Conservation (phyloP, 2,888 invertebrate species). For the Campoplex capitator region DNA sequence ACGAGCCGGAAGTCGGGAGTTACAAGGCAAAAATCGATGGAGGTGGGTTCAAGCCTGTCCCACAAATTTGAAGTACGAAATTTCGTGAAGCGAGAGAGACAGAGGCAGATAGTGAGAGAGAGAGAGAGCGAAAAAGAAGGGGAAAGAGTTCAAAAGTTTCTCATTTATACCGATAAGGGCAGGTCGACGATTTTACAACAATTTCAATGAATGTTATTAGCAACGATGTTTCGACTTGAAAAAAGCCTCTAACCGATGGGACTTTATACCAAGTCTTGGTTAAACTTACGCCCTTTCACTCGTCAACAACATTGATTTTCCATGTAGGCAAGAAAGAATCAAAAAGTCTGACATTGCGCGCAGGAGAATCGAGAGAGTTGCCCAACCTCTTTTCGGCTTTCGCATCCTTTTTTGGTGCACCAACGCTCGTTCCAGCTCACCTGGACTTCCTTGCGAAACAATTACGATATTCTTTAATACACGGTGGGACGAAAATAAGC, state of each 20-base stretch:
- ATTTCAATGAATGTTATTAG: slow-evolving; percentile 4
- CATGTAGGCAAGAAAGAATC: slow-evolving; percentile 29
- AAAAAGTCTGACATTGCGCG: slow-evolving; percentile 17
- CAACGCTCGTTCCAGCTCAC: slow-evolving; percentile 28
- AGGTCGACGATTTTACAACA: slow-evolving; percentile 19
- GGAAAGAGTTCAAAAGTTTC: slow-evolving; percentile 6
- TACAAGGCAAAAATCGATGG: slow-evolving; percentile 26
- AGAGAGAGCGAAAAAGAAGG: neutral
- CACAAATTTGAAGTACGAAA: neutral
- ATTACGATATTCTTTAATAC: slow-evolving; percentile 56
- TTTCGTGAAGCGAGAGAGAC: neutral
- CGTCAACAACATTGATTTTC: neutral
- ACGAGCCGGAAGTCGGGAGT: slow-evolving; percentile 51
- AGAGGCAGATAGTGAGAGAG: slow-evolving; percentile 14
- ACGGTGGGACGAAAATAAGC: slow-evolving; percentile 17
- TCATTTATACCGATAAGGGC: slow-evolving; percentile 52
- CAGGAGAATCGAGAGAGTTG: slow-evolving; percentile 57
- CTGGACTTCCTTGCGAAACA: slow-evolving; percentile 62
- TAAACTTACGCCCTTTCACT: slow-evolving; percentile 18
- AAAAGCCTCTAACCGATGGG: neutral
- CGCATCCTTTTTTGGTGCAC: slow-evolving; percentile 70
- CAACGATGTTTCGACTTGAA: too few species aligned
- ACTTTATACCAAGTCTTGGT: neutral
- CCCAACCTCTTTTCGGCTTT: slow-evolving; percentile 62
- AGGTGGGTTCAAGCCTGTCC: neutral